Evolutionary conservation across 2,797 vertebrate species (phyloP), one percentile per base, ranked within the genome.

Genomic region (Arctocebus calabarensis): DNA sequence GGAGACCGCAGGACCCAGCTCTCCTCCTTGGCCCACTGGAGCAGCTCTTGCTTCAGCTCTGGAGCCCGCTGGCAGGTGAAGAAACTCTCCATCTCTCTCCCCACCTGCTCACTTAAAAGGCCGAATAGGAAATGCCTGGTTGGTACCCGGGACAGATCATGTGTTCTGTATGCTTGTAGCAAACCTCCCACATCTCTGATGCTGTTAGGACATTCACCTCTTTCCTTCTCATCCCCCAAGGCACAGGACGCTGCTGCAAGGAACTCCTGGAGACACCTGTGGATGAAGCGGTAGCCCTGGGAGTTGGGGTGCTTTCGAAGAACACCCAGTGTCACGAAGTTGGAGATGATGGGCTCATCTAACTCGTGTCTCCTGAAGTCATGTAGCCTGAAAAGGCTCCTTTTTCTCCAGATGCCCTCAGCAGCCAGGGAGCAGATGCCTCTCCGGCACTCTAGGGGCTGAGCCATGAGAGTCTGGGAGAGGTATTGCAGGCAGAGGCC

Each of bases 91-190:
- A 96, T 4, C 1, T 45, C 25, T 43, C 3, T 77, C 3, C 43
- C 0, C n/a, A 37, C 70, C 3, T 62, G 40, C 19, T 88, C 3
- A 91, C 90, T 97, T 25, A 95, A 29, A 77, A 98, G 95, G 10
- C 98, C 98, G 1, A 98, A 97, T 1, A 98, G 75, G 64, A 98
- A 98, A 48, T 0, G 5, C 9, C 90, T 59, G 0, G 5, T 92
- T 2, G 94, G 1, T 0, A 37, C 74, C 79, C 95, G 22, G 73
- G 81, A 88, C 59, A 75, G 43, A 25, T 70, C 88, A 2, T 7
- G 3, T 0, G 0, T 88, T 71, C 17, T 37, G 7, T 61, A 78
- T 0, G 1, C 22, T 7, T 19, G 7, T 14, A 13, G 9, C 40
- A 84, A 40, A 2, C 14, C 17, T 61, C 4, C 8, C 27, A 57